These are phyloP conservation scores for Nephotettix cincticeps DNA, from an alignment of 1,140 invertebrate genomes.

Conservation along the genomic window DNA sequence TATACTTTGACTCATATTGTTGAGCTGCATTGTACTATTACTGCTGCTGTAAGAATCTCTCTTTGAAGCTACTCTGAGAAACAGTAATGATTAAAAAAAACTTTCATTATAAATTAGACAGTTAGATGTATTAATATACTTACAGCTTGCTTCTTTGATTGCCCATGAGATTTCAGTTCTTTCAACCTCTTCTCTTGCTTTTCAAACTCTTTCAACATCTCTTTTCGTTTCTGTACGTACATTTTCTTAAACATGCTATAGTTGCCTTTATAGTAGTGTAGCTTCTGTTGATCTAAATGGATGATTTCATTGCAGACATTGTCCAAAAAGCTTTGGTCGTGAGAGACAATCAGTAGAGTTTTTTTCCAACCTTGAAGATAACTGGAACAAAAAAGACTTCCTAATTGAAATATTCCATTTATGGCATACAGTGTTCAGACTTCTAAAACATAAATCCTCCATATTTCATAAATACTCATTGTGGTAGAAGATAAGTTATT, in stretches of 20 bases:
- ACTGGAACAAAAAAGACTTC: constrained; percentile 54
- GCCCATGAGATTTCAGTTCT: constrained; percentile 91
- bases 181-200: constrained; percentile 96
- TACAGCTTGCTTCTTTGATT: constrained; percentile 91
- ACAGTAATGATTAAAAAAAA: too few species aligned
- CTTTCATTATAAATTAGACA: too few species aligned
- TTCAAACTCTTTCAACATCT: constrained; percentile 96
- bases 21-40: too few species aligned
- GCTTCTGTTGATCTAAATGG: constrained; percentile 91
- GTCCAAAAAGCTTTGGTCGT: constrained; percentile 99
- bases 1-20: too few species aligned
- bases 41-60: too few species aligned
- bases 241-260: constrained; percentile 99
- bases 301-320: constrained; percentile 99
- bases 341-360: constrained; percentile 94
- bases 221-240: constrained; percentile 93
- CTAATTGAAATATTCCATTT: too few species aligned
- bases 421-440: too few species aligned
- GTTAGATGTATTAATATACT: too few species aligned
- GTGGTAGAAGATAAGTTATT: too few species aligned
- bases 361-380: constrained; percentile 98
- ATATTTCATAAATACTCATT: too few species aligned
- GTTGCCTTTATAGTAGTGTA: constrained; percentile 98
- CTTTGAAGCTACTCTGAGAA: too few species aligned
- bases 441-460: too few species aligned